Conservation (phyloP, 2,113 vertebrate genomes). For the Tiliqua scincoides region DNA sequence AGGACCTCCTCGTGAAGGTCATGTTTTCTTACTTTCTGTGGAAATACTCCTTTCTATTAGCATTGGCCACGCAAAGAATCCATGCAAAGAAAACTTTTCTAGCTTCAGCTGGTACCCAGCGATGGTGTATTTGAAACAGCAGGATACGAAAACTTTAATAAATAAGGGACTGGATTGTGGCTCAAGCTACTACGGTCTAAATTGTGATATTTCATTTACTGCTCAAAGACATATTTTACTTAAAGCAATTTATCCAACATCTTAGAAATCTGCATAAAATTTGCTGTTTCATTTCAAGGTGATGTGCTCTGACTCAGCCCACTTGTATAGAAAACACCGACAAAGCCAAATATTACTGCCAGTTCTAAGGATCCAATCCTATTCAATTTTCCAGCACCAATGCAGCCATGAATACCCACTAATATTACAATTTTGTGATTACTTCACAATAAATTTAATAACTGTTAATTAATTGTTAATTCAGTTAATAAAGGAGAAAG, state of each 20-base stretch:
- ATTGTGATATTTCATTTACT: background rate
- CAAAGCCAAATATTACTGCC: too few species aligned
- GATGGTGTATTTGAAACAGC: too few species aligned
- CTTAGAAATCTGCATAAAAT: background rate
- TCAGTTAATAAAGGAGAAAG: background rate
- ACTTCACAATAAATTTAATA: too few species aligned
- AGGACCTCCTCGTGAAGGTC: background rate
- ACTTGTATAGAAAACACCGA: too few species aligned
- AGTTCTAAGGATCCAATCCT: too few species aligned
- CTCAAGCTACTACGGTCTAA: background rate
- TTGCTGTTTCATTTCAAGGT: too few species aligned
- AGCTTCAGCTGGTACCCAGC: background rate
- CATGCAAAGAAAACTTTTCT: background rate
- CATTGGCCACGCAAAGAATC: background rate
- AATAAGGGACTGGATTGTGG: background rate
- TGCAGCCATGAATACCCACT: too few species aligned
- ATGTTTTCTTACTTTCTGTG: background rate
- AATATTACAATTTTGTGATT: background rate
- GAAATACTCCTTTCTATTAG: background rate
- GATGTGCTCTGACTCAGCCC: background rate
- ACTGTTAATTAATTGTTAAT: too few species aligned
- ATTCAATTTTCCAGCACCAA: too few species aligned
- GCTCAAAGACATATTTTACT: background rate
- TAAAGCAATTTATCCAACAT: background rate
- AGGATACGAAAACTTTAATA: background rate